Percentiles rank a stretch among this genome's conserved stretches.
Evolutionary conservation across 2,113 vertebrate genomes (phyloP).

Genomic region (Hippoglossus stenolepis): DNA sequence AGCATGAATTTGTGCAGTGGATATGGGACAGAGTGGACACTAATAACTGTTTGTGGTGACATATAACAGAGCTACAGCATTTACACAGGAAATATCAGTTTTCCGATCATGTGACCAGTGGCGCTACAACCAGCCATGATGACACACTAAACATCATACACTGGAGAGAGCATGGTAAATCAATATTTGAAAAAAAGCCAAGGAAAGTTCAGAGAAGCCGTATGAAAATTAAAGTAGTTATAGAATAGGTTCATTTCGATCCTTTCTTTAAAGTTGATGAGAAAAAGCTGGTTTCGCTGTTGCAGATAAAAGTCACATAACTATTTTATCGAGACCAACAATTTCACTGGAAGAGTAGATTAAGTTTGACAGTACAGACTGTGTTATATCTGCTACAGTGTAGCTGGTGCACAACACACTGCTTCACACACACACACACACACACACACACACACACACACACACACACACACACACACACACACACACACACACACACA

Average conservation of each 20-base stretch:
- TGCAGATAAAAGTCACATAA: too few relatives aligned
- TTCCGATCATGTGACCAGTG: neutral
- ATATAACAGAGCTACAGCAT: neutral
- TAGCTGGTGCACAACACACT: too few relatives aligned
- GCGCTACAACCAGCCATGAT: neutral
- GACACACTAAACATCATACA: slow-evolving; percentile 12
- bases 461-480: too few relatives aligned
- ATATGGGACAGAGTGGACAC: neutral
- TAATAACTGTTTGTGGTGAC: neutral
- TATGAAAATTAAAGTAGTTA: neutral
- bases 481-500: too few relatives aligned
- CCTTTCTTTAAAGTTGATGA: too few relatives aligned
- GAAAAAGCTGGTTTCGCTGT: too few relatives aligned
- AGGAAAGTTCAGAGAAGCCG: neutral
- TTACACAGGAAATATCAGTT: neutral
- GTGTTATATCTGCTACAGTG: too few relatives aligned
- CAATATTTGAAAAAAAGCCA: slow-evolving; percentile 26
- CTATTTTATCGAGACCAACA: too few relatives aligned
- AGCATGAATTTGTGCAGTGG: neutral
- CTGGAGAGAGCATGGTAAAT: neutral
- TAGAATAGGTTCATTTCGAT: neutral
- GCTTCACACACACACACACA: too few relatives aligned
- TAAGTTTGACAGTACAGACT: too few relatives aligned
- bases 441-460: too few relatives aligned
- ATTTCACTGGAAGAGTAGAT: too few relatives aligned